These are phyloP conservation scores for Rallus limicola DNA, from an alignment of 2,113 vertebrate genomes.

Conservation along the genomic window DNA sequence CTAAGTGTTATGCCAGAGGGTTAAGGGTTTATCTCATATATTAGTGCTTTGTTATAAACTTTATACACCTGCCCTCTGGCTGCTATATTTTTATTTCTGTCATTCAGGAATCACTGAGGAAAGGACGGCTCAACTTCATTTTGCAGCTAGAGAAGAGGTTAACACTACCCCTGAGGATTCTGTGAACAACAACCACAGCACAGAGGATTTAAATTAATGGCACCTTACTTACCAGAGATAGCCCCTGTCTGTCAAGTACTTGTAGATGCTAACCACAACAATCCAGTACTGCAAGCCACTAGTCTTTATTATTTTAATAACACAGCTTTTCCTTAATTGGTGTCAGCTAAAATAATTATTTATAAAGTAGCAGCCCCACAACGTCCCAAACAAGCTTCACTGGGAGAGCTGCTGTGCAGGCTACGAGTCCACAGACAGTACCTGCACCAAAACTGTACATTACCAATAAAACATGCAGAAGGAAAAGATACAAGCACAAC, in stretches of 20 bases:
- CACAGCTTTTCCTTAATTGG: neutral
- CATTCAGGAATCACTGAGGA: neutral
- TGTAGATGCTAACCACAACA: neutral
- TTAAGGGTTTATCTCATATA: constrained; percentile 39
- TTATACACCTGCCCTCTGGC: constrained; percentile 26
- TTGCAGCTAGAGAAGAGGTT: neutral
- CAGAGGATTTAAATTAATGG: neutral
- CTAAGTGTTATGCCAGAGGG: neutral
- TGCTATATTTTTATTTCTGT: constrained; percentile 34
- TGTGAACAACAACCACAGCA: neutral
- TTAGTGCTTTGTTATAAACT: constrained; percentile 31
- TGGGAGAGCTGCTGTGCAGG: neutral
- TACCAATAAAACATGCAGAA: neutral
- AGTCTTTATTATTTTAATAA: neutral
- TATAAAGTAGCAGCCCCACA: neutral
- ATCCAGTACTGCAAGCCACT: neutral
- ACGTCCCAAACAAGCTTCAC: neutral
- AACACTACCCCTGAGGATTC: neutral
- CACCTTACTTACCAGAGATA: neutral
- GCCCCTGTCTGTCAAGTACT: neutral
- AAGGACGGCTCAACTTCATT: neutral
- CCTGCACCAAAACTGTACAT: rapidly evolving
- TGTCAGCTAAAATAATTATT: neutral
- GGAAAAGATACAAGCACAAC: neutral
- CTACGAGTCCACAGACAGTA: neutral